phyloP scores from a whole-genome alignment of 1,140 invertebrate species.

The Drosophila pseudoobscura region DNA sequence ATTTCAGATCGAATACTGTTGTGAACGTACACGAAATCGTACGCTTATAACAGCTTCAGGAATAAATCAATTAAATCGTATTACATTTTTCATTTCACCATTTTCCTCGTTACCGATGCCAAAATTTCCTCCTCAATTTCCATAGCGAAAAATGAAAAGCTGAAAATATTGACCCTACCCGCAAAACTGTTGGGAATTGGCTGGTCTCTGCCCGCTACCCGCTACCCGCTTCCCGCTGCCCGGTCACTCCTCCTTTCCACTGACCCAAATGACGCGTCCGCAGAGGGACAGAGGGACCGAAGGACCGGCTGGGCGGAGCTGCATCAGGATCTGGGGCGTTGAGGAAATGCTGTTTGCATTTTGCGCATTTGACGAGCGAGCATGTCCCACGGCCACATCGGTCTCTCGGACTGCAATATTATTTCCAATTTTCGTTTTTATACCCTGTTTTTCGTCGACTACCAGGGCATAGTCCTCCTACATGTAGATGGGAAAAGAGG shows the following conservation, averaged over 20 bases:
- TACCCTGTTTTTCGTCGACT: too few relatives aligned
- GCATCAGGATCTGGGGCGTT: too few relatives aligned
- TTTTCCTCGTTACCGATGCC: slow-evolving; percentile 10
- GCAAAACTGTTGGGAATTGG: neutral
- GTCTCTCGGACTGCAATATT: slow-evolving; percentile 8
- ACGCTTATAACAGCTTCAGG: neutral
- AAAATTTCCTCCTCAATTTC: slow-evolving; percentile 30
- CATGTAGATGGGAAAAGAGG: too few relatives aligned
- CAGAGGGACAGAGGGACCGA: neutral
- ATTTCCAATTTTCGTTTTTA: slow-evolving; percentile 9
- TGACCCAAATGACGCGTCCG: slow-evolving; percentile 33
- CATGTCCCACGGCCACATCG: neutral
- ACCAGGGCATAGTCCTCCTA: too few relatives aligned
- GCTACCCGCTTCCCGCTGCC: neutral
- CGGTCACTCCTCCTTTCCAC: slow-evolving; percentile 28
- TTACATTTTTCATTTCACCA: slow-evolving; percentile 28
- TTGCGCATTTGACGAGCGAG: slow-evolving; percentile 37
- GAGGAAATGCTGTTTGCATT: slow-evolving; percentile 24
- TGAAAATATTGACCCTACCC: slow-evolving; percentile 23
- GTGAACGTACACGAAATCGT: neutral
- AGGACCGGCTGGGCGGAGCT: too few relatives aligned
- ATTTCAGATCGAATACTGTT: slow-evolving; percentile 14
- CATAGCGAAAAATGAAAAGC: slow-evolving; percentile 46
- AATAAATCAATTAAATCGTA: slow-evolving; percentile 43
- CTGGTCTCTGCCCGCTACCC: neutral